A percentile compares a stretch with the other conserved stretches of the same genome.
Conservation (phyloP, 2,113 vertebrate species). For the Halichoeres trimaculatus region DNA sequence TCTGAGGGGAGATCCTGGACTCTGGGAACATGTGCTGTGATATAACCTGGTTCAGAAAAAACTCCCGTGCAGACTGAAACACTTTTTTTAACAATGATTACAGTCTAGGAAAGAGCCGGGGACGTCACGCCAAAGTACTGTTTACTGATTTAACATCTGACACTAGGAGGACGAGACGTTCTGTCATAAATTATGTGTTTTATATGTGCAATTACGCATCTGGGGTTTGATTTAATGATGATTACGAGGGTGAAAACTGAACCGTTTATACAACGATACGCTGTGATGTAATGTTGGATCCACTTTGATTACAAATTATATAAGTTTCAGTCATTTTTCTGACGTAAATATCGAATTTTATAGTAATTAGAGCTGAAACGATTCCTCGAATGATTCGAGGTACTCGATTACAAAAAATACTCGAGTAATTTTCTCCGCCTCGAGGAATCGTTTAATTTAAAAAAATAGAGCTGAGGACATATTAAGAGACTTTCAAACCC, state of each 20-base stretch:
- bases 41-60: neutral
- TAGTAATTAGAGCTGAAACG: no score
- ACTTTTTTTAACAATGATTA: constrained; percentile 16
- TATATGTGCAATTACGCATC: neutral
- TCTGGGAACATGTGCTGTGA: neutral
- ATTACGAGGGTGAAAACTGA: neutral
- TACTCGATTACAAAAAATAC: no score
- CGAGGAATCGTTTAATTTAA: no score
- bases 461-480: no score
- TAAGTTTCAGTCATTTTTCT: no score
- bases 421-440: no score
- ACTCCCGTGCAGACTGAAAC: neutral
- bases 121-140: constrained; percentile 22
- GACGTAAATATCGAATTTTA: no score
- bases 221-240: constrained; percentile 5
- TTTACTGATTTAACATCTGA: constrained; percentile 20
- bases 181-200: constrained; percentile 4
- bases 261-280: neutral
- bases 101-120: neutral
- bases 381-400: no score
- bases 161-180: neutral
- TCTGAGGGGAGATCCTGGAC: no score
- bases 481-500: no score
- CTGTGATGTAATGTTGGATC: neutral
- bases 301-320: no score